A percentile compares a stretch with the other conserved stretches of the same genome.
Evolutionary conservation across 2,113 vertebrate genomes (phyloP).

Genomic region (Corythornis vintsioides): DNA sequence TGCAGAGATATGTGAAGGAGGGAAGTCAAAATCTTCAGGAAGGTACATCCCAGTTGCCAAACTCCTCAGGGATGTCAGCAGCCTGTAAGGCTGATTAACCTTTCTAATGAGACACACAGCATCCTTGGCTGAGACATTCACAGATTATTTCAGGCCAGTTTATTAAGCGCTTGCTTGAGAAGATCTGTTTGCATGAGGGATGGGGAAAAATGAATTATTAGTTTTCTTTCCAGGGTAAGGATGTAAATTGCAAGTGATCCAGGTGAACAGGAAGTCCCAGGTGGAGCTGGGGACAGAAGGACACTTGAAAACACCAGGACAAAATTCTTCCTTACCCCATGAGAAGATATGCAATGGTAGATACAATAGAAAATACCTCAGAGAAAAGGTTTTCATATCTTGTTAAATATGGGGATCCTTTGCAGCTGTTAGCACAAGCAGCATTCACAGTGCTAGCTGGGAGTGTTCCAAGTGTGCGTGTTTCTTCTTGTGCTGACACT

Average conservation of each 20-base stretch:
- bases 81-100: not conserved
- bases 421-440: not conserved
- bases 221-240: not conserved
- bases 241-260: not conserved
- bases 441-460: not conserved
- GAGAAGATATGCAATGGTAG: not conserved
- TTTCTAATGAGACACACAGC: not conserved
- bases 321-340: not conserved
- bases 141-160: not conserved
- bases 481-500: not conserved
- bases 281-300: not conserved
- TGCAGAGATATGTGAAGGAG: conserved; percentile 50
- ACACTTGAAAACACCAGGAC: not conserved
- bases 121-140: not conserved
- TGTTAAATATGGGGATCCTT: not conserved
- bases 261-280: not conserved
- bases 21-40: conserved; percentile 69
- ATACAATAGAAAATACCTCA: not conserved
- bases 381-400: not conserved
- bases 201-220: not conserved
- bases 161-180: not conserved
- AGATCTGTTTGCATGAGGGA: not conserved
- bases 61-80: not conserved
- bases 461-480: rapidly evolving
- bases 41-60: conserved; percentile 67